Conservation (phyloP, 2,797 vertebrate species). For the Champsocephalus esox region DNA sequence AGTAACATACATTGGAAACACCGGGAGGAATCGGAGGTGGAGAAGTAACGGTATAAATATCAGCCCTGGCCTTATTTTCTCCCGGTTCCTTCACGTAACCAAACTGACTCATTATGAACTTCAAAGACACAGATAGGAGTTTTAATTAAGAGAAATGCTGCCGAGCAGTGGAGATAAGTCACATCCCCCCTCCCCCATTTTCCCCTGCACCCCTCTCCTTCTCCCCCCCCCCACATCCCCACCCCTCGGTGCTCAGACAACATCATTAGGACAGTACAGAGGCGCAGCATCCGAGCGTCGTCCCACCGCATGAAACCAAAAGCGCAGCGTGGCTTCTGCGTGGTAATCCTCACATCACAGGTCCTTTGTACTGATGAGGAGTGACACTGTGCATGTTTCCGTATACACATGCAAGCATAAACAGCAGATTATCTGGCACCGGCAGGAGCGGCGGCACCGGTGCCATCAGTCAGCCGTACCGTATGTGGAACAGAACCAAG, state of each 20-base stretch:
- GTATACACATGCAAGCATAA: constrained; percentile 64
- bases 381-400: constrained; percentile 69
- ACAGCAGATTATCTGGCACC: constrained; percentile 65
- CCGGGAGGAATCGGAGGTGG: constrained; percentile 74
- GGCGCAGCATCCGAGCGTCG: constrained; percentile 57
- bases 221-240: constrained; percentile 42
- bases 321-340: constrained; percentile 57
- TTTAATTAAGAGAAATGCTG: constrained; percentile 96
- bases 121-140: constrained; percentile 97
- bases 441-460: constrained; percentile 24
- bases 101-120: constrained; percentile 94
- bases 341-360: constrained; percentile 74
- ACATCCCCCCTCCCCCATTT: constrained; percentile 38
- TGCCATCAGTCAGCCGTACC: constrained; percentile 34
- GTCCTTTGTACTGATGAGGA: constrained; percentile 71
- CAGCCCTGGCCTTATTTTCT: constrained; percentile 75
- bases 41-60: constrained; percentile 72
- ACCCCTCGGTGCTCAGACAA: constrained; percentile 72
- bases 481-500: constrained; percentile 21
- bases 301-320: constrained; percentile 59
- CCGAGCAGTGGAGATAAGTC: constrained; percentile 85
- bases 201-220: background rate
- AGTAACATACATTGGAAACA: constrained; percentile 43
- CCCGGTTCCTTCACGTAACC: constrained; percentile 81
- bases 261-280: constrained; percentile 77